phyloP scores from a whole-genome alignment of 1,140 invertebrate genomes.

The Probaryconus sp. region DNA sequence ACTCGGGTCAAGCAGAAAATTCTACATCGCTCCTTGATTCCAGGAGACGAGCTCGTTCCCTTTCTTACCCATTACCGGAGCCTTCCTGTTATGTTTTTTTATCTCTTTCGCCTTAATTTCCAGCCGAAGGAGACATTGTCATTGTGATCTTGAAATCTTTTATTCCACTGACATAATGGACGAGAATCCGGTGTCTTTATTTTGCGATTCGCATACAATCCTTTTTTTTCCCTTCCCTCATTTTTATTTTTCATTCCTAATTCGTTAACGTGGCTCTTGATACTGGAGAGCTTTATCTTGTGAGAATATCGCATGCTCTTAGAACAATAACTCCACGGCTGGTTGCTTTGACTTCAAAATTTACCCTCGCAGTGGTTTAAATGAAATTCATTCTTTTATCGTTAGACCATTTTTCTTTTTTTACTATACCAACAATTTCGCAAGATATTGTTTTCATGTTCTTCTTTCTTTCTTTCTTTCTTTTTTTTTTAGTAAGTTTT shows the following conservation, averaged over 20 bases:
- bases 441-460: slow-evolving; percentile 1
- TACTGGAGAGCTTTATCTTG: slow-evolving; percentile 28
- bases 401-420: no score
- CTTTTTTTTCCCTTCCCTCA: slow-evolving; percentile 12
- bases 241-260: slow-evolving; percentile 29
- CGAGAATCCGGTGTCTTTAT: slow-evolving; percentile 33
- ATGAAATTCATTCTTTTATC: slow-evolving; percentile 28
- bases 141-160: slow-evolving; percentile 52
- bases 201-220: slow-evolving; percentile 31
- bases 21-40: no score
- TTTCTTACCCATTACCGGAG: no score
- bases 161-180: slow-evolving; percentile 39
- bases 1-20: no score
- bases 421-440: neutral
- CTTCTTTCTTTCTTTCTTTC: no score
- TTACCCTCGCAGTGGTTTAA: slow-evolving; percentile 21
- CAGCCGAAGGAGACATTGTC: slow-evolving; percentile 32
- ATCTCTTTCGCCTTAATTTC: slow-evolving; percentile 32
- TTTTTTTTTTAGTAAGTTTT: neutral
- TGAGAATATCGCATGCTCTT: slow-evolving; percentile 24
- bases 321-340: slow-evolving; percentile 36
- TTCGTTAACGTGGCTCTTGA: slow-evolving; percentile 42
- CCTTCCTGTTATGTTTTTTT: no score
- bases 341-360: slow-evolving; percentile 35
- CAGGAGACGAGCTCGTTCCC: no score